These are phyloP conservation scores for Patella ulyssiponensis DNA, from an alignment of 2,888 invertebrate genomes.

Conservation along the genomic window DNA sequence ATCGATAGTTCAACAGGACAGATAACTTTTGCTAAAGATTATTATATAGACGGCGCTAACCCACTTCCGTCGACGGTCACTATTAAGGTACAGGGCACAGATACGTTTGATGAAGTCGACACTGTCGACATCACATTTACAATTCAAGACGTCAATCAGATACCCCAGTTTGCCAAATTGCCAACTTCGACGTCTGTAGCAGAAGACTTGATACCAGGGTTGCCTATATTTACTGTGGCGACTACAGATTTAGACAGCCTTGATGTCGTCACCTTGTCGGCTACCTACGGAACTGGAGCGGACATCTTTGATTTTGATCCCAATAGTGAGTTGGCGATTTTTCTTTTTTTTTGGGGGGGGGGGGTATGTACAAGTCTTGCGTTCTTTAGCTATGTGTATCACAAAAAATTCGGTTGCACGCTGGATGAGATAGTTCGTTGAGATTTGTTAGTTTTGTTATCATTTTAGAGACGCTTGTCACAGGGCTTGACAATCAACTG, in stretches of 20 bases:
- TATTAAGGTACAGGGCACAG: background rate
- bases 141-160: background rate
- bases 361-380: too few species aligned
- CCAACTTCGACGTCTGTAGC: background rate
- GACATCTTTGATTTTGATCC: background rate
- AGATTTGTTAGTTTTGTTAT: too few species aligned
- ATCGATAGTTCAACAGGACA: background rate
- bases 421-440: too few species aligned
- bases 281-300: background rate
- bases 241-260: background rate
- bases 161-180: background rate
- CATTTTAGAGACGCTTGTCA: too few species aligned
- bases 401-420: too few species aligned
- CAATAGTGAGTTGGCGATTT: background rate
- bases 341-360: too few species aligned
- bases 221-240: background rate
- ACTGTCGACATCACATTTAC: background rate
- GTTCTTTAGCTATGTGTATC: too few species aligned
- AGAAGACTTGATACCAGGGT: background rate
- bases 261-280: background rate
- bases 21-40: background rate
- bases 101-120: background rate
- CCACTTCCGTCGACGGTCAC: background rate
- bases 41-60: background rate
- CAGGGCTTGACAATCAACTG: too few species aligned